phyloP scores from a whole-genome alignment of 2,888 invertebrate genomes.

The Tyria jacobaeae region DNA sequence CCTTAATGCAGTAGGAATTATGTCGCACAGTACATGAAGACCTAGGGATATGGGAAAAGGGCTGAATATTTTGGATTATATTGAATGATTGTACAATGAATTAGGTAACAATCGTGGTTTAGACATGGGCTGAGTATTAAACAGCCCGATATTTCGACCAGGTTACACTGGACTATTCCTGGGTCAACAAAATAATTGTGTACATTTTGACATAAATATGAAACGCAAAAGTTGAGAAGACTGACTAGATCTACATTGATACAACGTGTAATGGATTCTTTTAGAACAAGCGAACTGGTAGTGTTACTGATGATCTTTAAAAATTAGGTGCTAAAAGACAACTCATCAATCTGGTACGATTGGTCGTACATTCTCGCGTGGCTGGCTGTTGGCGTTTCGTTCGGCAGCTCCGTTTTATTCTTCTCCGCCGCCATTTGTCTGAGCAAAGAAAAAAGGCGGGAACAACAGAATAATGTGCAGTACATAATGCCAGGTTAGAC shows the following conservation, averaged over 20 bases:
- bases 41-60: no score
- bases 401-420: slow-evolving; percentile 92
- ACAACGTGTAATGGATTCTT: background rate
- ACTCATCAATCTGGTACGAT: slow-evolving; percentile 91
- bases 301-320: slow-evolving; percentile 26
- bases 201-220: background rate
- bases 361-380: slow-evolving; percentile 95
- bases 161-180: no score
- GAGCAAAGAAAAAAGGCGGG: slow-evolving; percentile 91
- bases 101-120: background rate
- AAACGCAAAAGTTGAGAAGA: background rate
- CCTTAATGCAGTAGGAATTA: no score
- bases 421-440: slow-evolving; percentile 93
- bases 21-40: no score
- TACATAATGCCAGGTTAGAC: slow-evolving; percentile 95
- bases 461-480: slow-evolving; percentile 92
- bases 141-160: background rate
- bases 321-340: slow-evolving; percentile 90
- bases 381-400: slow-evolving; percentile 92
- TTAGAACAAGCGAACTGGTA: background rate
- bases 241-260: background rate
- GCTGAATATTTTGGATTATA: background rate
- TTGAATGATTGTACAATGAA: background rate
- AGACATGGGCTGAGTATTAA: background rate
- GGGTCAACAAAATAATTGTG: background rate